A percentile compares a stretch with the other conserved stretches of the same genome.
Evolutionary conservation across 1,140 invertebrate species (phyloP).

Genomic region (Cydia splendana): DNA sequence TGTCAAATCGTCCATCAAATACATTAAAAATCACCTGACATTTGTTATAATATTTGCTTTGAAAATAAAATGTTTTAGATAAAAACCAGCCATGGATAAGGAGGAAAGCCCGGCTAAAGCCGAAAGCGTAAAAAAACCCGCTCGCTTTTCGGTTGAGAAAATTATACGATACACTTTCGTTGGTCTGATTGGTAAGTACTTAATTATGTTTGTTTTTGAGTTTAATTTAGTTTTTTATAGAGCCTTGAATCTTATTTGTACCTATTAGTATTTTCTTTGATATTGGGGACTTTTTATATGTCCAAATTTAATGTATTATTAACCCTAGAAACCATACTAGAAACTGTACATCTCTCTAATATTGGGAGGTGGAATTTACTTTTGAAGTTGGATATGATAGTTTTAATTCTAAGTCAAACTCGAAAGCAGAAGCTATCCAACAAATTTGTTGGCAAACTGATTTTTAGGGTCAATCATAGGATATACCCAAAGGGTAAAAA

Average conservation of each 20-base stretch:
- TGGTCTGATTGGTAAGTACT: slow-evolving; percentile 6
- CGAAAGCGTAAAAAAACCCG: not conserved
- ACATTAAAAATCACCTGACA: slow-evolving; percentile 15
- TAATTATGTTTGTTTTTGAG: not conserved
- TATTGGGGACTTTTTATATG: not conserved
- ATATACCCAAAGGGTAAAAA: too few relatives aligned
- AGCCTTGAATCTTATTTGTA: too few relatives aligned
- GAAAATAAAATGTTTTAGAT: slow-evolving; percentile 12
- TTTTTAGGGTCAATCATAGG: too few relatives aligned
- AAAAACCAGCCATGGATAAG: not conserved
- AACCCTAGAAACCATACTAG: too few relatives aligned
- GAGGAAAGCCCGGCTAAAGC: not conserved
- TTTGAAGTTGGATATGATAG: too few relatives aligned
- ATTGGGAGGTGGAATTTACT: too few relatives aligned
- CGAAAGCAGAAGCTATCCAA: too few relatives aligned
- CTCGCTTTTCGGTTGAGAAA: not conserved
- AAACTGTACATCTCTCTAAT: too few relatives aligned
- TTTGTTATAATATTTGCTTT: not conserved
- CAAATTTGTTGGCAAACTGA: too few relatives aligned
- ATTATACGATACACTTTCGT: not conserved
- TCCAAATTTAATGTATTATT: too few relatives aligned
- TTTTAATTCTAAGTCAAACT: too few relatives aligned
- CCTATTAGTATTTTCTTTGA: too few relatives aligned
- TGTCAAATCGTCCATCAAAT: not conserved
- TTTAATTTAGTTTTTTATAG: not conserved